Evolutionary conservation across 2,888 invertebrate genomes (phyloP).

Genomic region (Sisyra nigra): DNA sequence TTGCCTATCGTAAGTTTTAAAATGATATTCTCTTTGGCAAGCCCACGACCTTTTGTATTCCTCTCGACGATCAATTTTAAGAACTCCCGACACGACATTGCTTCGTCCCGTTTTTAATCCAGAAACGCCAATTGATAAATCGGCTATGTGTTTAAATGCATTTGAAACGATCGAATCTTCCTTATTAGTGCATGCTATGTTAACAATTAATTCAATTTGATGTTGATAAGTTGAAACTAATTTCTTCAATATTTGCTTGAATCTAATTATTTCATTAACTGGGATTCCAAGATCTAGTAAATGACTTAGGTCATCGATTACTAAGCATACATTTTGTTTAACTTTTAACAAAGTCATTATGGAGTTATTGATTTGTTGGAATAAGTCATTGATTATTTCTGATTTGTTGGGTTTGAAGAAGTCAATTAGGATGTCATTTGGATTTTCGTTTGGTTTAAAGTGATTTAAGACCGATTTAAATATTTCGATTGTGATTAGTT

Average conservation of each 20-base stretch:
- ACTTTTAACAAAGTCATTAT: slow-evolving; percentile 24
- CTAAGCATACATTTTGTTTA: slow-evolving; percentile 32
- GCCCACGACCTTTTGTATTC: slow-evolving; percentile 7
- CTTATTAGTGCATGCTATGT: slow-evolving; percentile 38
- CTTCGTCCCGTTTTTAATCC: slow-evolving; percentile 57
- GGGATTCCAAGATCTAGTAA: slow-evolving; percentile 45
- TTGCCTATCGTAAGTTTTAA: slow-evolving; percentile 57
- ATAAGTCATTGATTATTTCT: slow-evolving; percentile 26
- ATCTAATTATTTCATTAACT: slow-evolving; percentile 32
- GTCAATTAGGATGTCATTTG: not conserved
- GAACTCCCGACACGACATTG: slow-evolving; percentile 52
- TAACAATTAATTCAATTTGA: slow-evolving; percentile 34
- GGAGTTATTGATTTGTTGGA: slow-evolving; percentile 26
- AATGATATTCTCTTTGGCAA: slow-evolving; percentile 31
- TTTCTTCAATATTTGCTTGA: slow-evolving; percentile 31
- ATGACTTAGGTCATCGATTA: slow-evolving; percentile 59
- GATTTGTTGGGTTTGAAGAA: slow-evolving; percentile 19
- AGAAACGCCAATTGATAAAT: slow-evolving; percentile 43
- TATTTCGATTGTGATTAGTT: slow-evolving; percentile 35
- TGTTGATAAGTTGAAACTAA: slow-evolving; percentile 20
- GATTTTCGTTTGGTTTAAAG: slow-evolving; percentile 12
- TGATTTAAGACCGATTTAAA: slow-evolving; percentile 29
- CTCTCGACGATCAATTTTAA: slow-evolving; percentile 33
- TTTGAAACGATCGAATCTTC: slow-evolving; percentile 39
- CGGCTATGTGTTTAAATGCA: slow-evolving; percentile 42